Base-by-base conservation (phyloP, 2,797 vertebrate species). In the Esox masquinongy region DNA sequence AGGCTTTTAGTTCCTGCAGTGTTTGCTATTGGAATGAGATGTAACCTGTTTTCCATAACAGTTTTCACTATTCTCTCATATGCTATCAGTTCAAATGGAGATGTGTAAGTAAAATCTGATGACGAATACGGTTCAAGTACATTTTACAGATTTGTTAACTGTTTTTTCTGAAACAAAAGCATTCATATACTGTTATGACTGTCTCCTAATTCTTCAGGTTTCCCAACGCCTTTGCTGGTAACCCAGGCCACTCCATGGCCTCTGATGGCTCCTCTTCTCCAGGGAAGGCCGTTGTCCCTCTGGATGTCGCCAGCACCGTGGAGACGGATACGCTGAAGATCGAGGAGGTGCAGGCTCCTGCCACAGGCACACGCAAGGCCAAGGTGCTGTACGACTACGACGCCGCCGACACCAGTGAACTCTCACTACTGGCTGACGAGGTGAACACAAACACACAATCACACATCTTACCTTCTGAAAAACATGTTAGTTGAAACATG, bases 321-420 rank as follows among this genome's bases (percentile, higher is more conserved):
- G 88, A 92, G 17, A 59, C 93, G 2, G 89, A 88, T 78, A 75
- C 90, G 0, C 91, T 97, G 78, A 85, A 92, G 63, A 92, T 96
- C 22, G 94, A 91, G 8, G 96, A 96, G 66, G 93, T 93, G 15
- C 95, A 94, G 6, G 93, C 95, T 0, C 95, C 96, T 0, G 92
- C 95, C 75, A 97, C 96, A 0, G 97, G 98, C 26, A 95, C 96
- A 0, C 94, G 98, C 5, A 97, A 96, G 87, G 98, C 98, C 74
- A 95, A 95, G 75, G 98, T 98, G 78, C 94, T 99, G 74, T 99
- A 99, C 0, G 97, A 99, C 89, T 99, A 99, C 0, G 97, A 99
- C 4, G 97, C 96, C 0, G 96, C 96, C 0, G 97, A 99, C 81
- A 93, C 94, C 86, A 97, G 90, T 0, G 98, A 99, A 90, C 95